A percentile compares a stretch with the other conserved stretches of the same genome.
Evolutionary conservation across 1,140 invertebrate species (phyloP).

Genomic region (Nephotettix cincticeps): DNA sequence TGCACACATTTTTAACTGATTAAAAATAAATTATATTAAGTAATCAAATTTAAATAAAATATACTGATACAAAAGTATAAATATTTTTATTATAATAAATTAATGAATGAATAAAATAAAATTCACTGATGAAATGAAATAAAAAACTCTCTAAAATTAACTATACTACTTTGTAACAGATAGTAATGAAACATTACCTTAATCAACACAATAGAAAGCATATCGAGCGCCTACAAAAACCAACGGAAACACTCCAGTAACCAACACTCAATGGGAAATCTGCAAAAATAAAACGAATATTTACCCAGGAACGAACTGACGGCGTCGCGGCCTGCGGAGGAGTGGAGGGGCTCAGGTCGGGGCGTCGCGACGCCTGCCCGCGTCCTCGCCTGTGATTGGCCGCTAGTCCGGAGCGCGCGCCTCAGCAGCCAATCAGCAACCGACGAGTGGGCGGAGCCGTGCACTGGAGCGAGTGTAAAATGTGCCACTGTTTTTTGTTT

Average conservation of each 20-base stretch:
- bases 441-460: neutral
- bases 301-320: neutral
- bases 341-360: neutral
- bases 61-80: too few relatives aligned
- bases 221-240: neutral
- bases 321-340: neutral
- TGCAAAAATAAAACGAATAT: constrained; percentile 12
- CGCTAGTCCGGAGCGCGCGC: neutral
- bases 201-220: too few relatives aligned
- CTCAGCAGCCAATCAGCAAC: neutral
- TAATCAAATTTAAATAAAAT: too few relatives aligned
- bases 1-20: too few relatives aligned
- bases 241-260: neutral
- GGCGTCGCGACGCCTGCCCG: neutral
- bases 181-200: too few relatives aligned
- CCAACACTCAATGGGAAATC: neutral
- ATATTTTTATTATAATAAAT: too few relatives aligned
- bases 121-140: too few relatives aligned
- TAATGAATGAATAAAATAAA: too few relatives aligned
- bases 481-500: constrained; percentile 1
- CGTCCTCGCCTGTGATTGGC: neutral
- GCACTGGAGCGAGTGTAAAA: neutral
- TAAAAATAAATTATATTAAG: too few relatives aligned
- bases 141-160: too few relatives aligned
- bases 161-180: too few relatives aligned